These are phyloP conservation scores for Brevimyrus niger DNA, from an alignment of 2,113 vertebrate species.

Conservation along the genomic window DNA sequence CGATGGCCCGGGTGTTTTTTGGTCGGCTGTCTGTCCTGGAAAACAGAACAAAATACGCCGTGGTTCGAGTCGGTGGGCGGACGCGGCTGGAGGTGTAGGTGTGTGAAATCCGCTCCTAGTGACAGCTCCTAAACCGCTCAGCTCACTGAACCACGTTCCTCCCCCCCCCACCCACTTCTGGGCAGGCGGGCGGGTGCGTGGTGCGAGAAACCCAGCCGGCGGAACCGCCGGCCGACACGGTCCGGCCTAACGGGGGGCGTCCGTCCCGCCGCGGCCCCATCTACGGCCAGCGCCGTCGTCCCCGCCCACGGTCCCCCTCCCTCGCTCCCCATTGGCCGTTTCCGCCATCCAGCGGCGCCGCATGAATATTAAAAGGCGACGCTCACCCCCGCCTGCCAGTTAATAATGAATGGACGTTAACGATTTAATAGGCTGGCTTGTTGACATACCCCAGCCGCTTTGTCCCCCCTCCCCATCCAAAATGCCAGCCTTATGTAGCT, in stretches of 20 bases:
- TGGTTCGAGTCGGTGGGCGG: not conserved
- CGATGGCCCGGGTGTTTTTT: conserved; percentile 16
- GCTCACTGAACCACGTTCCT: conserved; percentile 30
- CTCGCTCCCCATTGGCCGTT: conserved; percentile 33
- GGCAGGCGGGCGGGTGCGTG: conserved; percentile 13
- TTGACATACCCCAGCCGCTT: conserved; percentile 50
- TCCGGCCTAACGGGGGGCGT: conserved; percentile 29
- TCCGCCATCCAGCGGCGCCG: conserved; percentile 35
- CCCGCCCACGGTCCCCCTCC: not conserved
- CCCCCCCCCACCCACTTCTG: not conserved
- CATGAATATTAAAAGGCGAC: conserved; percentile 55
- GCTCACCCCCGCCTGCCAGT: conserved; percentile 37
- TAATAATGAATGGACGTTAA: conserved; percentile 59
- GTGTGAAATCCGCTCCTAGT: conserved; percentile 24
- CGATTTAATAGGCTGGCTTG: conserved; percentile 53
- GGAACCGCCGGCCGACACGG: conserved; percentile 36
- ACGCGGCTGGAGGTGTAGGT: too few species aligned
- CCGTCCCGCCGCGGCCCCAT: conserved; percentile 19
- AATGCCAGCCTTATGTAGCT: conserved; percentile 30
- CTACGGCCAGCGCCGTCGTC: not conserved
- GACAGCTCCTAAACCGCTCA: conserved; percentile 33
- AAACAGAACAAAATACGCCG: not conserved
- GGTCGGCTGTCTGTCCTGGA: conserved; percentile 5
- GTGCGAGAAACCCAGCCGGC: conserved; percentile 31
- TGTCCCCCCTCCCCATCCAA: conserved; percentile 23